Evolutionary conservation across 2,888 invertebrate species (phyloP).

Genomic region (Perizoma flavofasciatum): DNA sequence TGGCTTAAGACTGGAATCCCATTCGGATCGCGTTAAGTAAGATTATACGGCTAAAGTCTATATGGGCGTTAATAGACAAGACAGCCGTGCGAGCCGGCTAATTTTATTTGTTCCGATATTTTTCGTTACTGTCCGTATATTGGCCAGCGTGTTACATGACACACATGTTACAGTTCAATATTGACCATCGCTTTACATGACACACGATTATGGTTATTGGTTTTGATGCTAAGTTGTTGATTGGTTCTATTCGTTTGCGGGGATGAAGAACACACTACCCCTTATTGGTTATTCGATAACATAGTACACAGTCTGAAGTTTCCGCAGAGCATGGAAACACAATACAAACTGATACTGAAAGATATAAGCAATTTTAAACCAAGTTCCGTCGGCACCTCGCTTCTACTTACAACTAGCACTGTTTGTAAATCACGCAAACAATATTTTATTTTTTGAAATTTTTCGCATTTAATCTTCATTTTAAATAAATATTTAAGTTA

Average conservation of each 20-base stretch:
- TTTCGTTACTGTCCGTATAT: constrained; percentile 52
- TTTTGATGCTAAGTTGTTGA: neutral
- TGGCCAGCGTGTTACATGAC: constrained; percentile 38
- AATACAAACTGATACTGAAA: no score
- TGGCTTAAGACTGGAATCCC: constrained; percentile 17
- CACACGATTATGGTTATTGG: constrained; percentile 30
- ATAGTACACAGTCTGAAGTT: no score
- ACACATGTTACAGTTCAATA: neutral
- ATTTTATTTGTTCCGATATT: constrained; percentile 71
- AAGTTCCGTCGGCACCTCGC: no score
- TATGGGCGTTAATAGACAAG: constrained; percentile 59
- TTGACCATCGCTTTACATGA: constrained; percentile 10
- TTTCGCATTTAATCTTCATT: no score
- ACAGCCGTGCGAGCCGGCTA: constrained; percentile 56
- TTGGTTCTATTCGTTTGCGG: neutral
- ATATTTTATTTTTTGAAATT: no score
- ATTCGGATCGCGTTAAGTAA: constrained; percentile 53
- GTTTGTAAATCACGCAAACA: no score
- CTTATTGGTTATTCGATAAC: no score
- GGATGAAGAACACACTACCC: neutral
- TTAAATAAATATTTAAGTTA: no score
- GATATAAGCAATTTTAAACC: no score
- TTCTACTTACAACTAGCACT: no score
- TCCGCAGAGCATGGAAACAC: no score
- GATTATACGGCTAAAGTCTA: constrained; percentile 62